Base-by-base conservation (phyloP, 2,113 vertebrate genomes). In the Cathartes aura region DNA sequence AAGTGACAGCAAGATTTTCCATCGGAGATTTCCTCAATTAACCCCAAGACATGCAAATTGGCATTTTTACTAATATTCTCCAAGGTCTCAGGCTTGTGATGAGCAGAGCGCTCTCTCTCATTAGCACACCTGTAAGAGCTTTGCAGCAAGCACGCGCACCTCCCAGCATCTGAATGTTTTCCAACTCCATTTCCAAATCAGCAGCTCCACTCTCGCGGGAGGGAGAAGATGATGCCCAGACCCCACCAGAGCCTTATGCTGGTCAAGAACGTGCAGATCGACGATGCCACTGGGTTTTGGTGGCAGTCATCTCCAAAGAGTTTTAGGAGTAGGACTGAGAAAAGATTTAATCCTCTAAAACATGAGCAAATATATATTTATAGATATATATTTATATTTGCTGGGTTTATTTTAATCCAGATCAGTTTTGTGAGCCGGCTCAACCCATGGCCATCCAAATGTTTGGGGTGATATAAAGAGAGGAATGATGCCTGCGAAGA, bases 21-120 rank as follows among this genome's bases (percentile, higher is more conserved):
- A 76, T 85, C 2, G 1, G 93, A 97, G 93, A 96, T 94, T 96
- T 96, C 97, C 93, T 96, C 96, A 97, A 93, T 97, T 97, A 97
- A 96, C 91, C 95, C 96, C 95, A 97, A 93, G 91, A 85, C 94
- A 80, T 76, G 91, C 87, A 97, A 97, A 97, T 82, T 96, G 95
- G 95, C 91, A 82, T 93, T 97, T 97, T 96, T 91, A 58, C 89
- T 80, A 85, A 95, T 94, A 92, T 91, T 85, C 93, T 96, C 89
- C 70, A 68, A 89, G 93, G 93, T 93, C 89, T 97, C 58, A 27
- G 73, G 82, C 62, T 90, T 59, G 91, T 93, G 96, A 97, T 88
- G 93, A 94, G 94, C 89, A 21, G 52, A 92, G 83, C 3, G 6
- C 52, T 80, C 76, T 29, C 83, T 94, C 95, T 96, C 89, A 90